Evolutionary conservation across 1,140 invertebrate genomes (phyloP).

Genomic region (Bursaphelenchus mucronatus): DNA sequence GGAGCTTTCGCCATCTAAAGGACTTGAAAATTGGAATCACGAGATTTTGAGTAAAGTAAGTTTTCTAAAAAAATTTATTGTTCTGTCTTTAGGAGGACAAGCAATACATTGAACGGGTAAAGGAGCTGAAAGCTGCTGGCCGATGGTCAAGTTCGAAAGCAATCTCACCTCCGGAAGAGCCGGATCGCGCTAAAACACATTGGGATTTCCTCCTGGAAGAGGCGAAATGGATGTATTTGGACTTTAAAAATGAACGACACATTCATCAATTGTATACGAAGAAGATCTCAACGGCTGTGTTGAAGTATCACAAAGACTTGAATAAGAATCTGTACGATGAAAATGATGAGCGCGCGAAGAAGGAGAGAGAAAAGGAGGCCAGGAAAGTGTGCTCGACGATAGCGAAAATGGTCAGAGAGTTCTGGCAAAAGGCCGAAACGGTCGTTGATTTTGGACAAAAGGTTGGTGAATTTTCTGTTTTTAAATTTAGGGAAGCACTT

Average conservation of each 20-base stretch:
- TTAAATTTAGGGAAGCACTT: too few relatives aligned
- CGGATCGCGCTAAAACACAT: constrained; percentile 65
- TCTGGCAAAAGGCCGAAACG: constrained; percentile 70
- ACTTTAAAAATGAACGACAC: constrained; percentile 95
- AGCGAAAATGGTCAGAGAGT: constrained; percentile 85
- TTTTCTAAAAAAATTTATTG: too few relatives aligned
- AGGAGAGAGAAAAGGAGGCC: constrained; percentile 41
- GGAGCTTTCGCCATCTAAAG: too few relatives aligned
- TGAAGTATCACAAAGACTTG: constrained; percentile 16
- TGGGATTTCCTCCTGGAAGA: constrained; percentile 98
- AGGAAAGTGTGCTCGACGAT: constrained; percentile 78
- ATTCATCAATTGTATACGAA: constrained; percentile 84
- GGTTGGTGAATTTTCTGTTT: not conserved
- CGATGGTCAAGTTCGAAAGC: too few relatives aligned
- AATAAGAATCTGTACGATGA: constrained; percentile 8
- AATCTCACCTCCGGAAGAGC: too few relatives aligned
- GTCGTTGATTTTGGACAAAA: constrained; percentile 44
- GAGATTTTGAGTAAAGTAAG: too few relatives aligned
- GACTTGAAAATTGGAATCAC: too few relatives aligned
- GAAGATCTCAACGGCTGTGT: constrained; percentile 17
- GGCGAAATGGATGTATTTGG: constrained; percentile 97
- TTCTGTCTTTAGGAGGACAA: too few relatives aligned
- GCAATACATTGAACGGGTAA: too few relatives aligned
- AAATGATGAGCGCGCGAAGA: not conserved
- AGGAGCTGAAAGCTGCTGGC: too few relatives aligned